Evolutionary conservation across 2,113 vertebrate species (phyloP).

Genomic region (Microcebus ravelobensis): DNA sequence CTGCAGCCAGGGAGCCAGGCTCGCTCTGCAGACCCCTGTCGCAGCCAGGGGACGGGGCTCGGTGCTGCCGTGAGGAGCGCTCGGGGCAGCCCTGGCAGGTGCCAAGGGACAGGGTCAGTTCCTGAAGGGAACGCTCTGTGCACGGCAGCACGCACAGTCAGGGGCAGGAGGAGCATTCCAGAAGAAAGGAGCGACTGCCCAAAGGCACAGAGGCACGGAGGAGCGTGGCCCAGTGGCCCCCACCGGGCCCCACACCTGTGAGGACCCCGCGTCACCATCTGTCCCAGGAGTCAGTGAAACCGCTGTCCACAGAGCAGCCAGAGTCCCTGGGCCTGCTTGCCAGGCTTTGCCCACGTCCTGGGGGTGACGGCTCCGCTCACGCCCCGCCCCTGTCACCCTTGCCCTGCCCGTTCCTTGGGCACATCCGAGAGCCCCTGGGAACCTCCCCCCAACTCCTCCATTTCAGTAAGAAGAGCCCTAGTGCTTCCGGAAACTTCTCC

Average conservation of each 20-base stretch:
- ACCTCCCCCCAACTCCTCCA: not conserved
- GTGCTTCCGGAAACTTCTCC: not conserved
- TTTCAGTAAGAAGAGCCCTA: not conserved
- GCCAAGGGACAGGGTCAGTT: too few relatives aligned
- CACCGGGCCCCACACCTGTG: too few relatives aligned
- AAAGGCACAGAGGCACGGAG: not conserved
- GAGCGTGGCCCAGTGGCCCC: not conserved
- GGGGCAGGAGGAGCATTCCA: not conserved
- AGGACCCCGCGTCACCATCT: not conserved
- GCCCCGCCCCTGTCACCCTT: not conserved
- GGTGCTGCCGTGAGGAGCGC: not conserved
- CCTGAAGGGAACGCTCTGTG: not conserved
- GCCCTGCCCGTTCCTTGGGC: not conserved
- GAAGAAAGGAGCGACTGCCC: not conserved
- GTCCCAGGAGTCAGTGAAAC: not conserved
- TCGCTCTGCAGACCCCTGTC: not conserved
- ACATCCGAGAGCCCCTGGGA: not conserved
- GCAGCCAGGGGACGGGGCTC: not conserved
- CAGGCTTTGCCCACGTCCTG: not conserved
- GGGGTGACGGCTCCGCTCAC: not conserved
- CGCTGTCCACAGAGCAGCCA: not conserved
- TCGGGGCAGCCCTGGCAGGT: too few relatives aligned
- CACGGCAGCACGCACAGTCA: not conserved
- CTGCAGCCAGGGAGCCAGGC: not conserved
- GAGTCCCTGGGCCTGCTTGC: not conserved